Evolutionary conservation across 92 coral and sea anemone genomes (phyloP).

Genomic region (Porites cylindrica): DNA sequence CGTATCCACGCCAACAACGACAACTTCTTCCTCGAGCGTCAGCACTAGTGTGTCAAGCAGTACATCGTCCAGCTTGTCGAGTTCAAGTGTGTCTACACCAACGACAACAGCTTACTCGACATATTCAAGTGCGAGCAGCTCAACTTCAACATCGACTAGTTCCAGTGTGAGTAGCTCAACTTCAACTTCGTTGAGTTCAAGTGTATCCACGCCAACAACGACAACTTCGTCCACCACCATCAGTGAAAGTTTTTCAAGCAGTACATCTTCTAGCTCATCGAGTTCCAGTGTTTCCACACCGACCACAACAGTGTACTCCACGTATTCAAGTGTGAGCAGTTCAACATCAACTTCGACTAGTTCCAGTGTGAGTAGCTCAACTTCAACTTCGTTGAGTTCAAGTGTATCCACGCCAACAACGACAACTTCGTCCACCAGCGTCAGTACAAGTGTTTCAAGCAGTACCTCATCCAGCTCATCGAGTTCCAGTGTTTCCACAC

Average conservation of each 20-base stretch:
- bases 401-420: neutral
- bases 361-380: slow-evolving; percentile 2
- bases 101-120: neutral
- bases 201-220: slow-evolving; percentile 4
- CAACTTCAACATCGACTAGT: neutral
- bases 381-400: slow-evolving; percentile 4
- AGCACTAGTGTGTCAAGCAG: slow-evolving; percentile 9
- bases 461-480: neutral
- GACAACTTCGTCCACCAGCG: neutral
- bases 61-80: neutral
- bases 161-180: slow-evolving; percentile 19
- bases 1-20: neutral
- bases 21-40: neutral
- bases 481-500: neutral
- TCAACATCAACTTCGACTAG: slow-evolving; percentile 23
- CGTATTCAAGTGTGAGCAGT: neutral
- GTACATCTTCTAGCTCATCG: neutral
- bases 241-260: slow-evolving; percentile 13
- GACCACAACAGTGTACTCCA: neutral
- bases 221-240: neutral
- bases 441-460: neutral
- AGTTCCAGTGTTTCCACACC: slow-evolving; percentile 18
- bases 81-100: slow-evolving; percentile 14
- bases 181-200: slow-evolving; percentile 5
- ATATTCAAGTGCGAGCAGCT: neutral